phyloP scores from a whole-genome alignment of 2,888 invertebrate species.

The Dicyrtoma fusca region DNA sequence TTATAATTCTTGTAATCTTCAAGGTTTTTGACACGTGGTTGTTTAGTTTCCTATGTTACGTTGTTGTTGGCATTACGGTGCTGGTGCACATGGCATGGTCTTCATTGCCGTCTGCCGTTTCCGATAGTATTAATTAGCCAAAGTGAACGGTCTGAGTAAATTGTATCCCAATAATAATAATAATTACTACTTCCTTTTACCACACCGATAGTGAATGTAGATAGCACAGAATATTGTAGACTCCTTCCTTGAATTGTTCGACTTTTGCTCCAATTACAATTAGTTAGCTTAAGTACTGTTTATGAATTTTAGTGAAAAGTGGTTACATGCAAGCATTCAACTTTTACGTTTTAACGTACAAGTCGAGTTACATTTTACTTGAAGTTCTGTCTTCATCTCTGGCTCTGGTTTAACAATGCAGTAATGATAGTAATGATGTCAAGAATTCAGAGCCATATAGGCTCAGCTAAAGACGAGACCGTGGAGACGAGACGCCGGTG shows the following conservation, averaged over 20 bases:
- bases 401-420: not conserved
- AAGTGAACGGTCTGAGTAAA: slow-evolving; percentile 14
- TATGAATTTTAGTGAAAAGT: no score
- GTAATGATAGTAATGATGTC: slow-evolving; percentile 28
- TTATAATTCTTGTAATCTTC: slow-evolving; percentile 16
- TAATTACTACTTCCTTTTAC: not conserved
- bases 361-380: not conserved
- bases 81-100: not conserved
- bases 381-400: not conserved
- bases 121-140: slow-evolving; percentile 24
- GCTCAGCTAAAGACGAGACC: not conserved
- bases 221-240: no score
- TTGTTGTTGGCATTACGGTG: no score
- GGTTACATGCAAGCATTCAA: no score
- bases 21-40: slow-evolving; percentile 28
- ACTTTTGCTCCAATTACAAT: no score
- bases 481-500: not conserved
- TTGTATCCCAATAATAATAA: slow-evolving; percentile 10
- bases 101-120: not conserved
- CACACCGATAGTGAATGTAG: no score
- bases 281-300: no score
- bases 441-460: slow-evolving; percentile 4
- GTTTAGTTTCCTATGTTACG: slow-evolving; percentile 4
- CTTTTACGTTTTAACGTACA: no score
- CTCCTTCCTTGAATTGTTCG: not conserved